phyloP scores from a whole-genome alignment of 1,140 invertebrate species.

The Drosophila pectinifera region DNA sequence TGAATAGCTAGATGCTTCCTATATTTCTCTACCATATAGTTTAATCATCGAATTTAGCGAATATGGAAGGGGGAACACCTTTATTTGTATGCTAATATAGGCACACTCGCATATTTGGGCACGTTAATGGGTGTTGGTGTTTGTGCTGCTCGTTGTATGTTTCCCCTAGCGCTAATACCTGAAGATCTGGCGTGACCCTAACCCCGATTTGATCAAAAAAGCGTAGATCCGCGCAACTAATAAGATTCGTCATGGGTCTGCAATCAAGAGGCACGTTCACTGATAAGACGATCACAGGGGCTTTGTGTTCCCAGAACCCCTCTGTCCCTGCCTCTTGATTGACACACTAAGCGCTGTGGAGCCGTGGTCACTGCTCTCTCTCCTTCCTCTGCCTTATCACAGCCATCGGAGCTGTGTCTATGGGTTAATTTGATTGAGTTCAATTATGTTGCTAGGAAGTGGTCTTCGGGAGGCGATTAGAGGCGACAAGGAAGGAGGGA shows the following conservation, averaged over 20 bases:
- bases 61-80: background rate
- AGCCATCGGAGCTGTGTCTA: slow-evolving; percentile 20
- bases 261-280: slow-evolving; percentile 33
- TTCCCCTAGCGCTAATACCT: background rate
- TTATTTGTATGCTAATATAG: slow-evolving; percentile 8
- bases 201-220: slow-evolving; percentile 1
- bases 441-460: slow-evolving; percentile 47
- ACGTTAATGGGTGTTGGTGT: slow-evolving; percentile 5
- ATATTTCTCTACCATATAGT: too few relatives aligned
- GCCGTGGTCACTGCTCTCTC: slow-evolving; percentile 2
- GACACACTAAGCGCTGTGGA: slow-evolving; percentile 35
- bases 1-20: too few relatives aligned
- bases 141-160: slow-evolving; percentile 1
- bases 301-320: slow-evolving; percentile 28
- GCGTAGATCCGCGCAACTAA: slow-evolving; percentile 5
- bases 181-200: slow-evolving; percentile 13
- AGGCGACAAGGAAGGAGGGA: background rate
- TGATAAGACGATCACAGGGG: slow-evolving; percentile 46
- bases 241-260: slow-evolving; percentile 28
- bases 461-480: slow-evolving; percentile 3
- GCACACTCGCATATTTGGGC: background rate
- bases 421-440: slow-evolving; percentile 40
- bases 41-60: background rate
- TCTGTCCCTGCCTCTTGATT: slow-evolving; percentile 27
- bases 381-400: slow-evolving; percentile 20